A percentile compares a stretch with the other conserved stretches of the same genome.
Evolutionary conservation across 2,113 vertebrate species (phyloP).

Genomic region (Pseudorectes ferrugineus): DNA sequence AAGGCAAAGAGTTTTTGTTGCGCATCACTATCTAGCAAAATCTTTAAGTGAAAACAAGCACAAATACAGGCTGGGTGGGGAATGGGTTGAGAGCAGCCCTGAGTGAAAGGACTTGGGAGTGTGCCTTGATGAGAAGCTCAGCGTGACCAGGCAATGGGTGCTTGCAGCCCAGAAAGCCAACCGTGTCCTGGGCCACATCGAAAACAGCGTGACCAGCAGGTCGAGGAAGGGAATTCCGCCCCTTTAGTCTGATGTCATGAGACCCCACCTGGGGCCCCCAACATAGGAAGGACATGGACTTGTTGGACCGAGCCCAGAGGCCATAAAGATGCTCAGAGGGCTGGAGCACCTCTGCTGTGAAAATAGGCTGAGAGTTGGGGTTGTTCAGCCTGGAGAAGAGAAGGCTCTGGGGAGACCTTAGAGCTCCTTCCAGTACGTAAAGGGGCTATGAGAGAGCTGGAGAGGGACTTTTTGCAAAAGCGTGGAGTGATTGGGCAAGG

Average conservation of each 20-base stretch:
- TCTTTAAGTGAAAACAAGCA: background rate
- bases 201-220: background rate
- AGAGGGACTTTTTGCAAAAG: background rate
- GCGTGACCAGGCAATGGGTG: background rate
- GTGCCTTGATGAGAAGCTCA: background rate
- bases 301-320: background rate
- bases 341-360: background rate
- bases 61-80: background rate
- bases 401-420: background rate
- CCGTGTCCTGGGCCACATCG: rapidly evolving
- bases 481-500: background rate
- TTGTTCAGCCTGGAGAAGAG: background rate
- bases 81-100: background rate
- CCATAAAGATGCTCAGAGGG: background rate
- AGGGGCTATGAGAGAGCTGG: background rate
- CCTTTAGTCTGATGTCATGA: background rate
- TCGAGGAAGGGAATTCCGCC: background rate
- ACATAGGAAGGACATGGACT: background rate
- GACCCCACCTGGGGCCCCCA: background rate
- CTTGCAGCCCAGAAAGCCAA: background rate
- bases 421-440: background rate
- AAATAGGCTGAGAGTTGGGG: background rate
- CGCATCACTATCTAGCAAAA: background rate
- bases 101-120: rapidly evolving
- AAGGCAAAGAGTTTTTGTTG: background rate